Base-by-base conservation (phyloP, 2,797 vertebrate genomes). In the Anniella stebbinsi region DNA sequence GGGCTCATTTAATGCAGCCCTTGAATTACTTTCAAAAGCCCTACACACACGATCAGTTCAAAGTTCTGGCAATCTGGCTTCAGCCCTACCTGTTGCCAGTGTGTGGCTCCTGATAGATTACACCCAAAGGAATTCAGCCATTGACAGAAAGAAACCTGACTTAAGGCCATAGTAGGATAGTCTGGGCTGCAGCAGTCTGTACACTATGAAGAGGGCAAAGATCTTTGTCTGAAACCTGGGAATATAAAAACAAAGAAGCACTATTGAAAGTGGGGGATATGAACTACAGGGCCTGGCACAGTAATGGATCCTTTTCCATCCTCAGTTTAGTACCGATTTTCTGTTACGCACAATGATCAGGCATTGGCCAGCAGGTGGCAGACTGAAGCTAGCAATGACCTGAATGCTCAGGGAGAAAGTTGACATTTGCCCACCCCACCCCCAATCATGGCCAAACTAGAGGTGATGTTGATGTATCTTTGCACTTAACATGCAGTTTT, bases 351-450 rank as follows among this genome's bases (percentile, higher is more conserved):
- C 12, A 63, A 73, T n/a, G 28, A 28, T 17, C 6, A 67, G 45
- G 12, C n/a, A 69, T 23, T 36, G 45, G 45, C 78, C 45, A 87
- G 45, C 17, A 90, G 89, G 11, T 90, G 85, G 85, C 89, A 87
- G 80, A 30, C 23, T 1, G 69, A 38, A 75, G 11, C 45, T 38
- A 87, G 57, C 41, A 38, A 67, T 17, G 21, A 36, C 28, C 13
- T 48, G 33, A 36, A 45, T 60, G 33, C 38, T 80, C 48, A 63
- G 30, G 67, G 80, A 60, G 41, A 75, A 83, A 83, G 17, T 28
- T 21, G 18, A 28, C 13, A 38, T 9, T 21, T 70, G 18, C 21
- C 23, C 60, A 45, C 80, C 25, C 48, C 25, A 38, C 30, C n/a
- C 33, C 12, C 54, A 9, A 48, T 3, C 38, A 48, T 6, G 38